phyloP scores from a whole-genome alignment of 2,797 vertebrate species.

The Catharus ustulatus region DNA sequence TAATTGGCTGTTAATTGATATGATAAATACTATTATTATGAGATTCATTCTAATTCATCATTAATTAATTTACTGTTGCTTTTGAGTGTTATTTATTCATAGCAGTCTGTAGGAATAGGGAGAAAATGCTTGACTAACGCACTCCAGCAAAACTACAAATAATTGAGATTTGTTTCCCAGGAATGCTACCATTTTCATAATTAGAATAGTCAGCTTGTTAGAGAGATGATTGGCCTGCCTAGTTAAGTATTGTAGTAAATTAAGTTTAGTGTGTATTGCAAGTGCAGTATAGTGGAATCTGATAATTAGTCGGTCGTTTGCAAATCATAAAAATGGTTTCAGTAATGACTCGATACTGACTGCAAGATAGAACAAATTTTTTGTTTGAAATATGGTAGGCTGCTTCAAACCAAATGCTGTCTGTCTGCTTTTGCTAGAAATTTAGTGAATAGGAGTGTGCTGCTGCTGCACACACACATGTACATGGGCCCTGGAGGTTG shows the following conservation, averaged over 20 bases:
- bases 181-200: conserved; percentile 61
- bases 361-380: not conserved
- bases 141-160: conserved; percentile 71
- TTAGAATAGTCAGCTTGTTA: conserved; percentile 66
- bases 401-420: not conserved
- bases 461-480: accelerated
- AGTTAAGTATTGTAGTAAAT: conserved; percentile 20
- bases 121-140: conserved; percentile 45
- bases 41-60: conserved; percentile 67
- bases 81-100: conserved; percentile 67
- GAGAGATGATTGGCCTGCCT: conserved; percentile 42
- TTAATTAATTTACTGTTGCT: conserved; percentile 77
- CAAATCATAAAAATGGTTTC: conserved; percentile 50
- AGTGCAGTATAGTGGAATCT: not conserved
- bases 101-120: conserved; percentile 55
- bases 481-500: accelerated
- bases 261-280: conserved; percentile 9
- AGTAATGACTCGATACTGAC: not conserved
- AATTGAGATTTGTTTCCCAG: conserved; percentile 70
- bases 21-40: conserved; percentile 70
- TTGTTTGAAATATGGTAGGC: not conserved
- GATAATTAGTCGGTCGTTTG: conserved; percentile 41
- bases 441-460: not conserved
- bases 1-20: conserved; percentile 75
- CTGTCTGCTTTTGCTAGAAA: not conserved